Percentiles rank a stretch among this genome's conserved stretches.
These are phyloP conservation scores for Centropus bengalensis DNA, from an alignment of 2,113 vertebrate genomes.

Conservation along the genomic window DNA sequence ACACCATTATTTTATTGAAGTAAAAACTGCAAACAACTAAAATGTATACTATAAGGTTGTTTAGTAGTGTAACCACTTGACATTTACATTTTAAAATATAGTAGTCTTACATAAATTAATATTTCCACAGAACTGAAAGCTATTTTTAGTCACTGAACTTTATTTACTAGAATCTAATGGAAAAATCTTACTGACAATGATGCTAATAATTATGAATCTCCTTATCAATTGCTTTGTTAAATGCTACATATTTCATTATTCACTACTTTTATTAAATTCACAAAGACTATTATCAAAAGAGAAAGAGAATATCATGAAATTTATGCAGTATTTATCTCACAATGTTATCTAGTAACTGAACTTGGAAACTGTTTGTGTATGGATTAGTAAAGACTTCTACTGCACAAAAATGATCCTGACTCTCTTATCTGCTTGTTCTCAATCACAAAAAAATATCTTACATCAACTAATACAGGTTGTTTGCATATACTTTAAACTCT, in stretches of 20 bases:
- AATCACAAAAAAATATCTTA: not conserved
- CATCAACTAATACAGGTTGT: not conserved
- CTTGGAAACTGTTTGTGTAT: not conserved
- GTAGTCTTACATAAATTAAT: not conserved
- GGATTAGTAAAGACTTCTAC: constrained; percentile 52
- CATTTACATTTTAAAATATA: not conserved
- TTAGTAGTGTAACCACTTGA: not conserved
- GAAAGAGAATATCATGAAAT: constrained; percentile 30
- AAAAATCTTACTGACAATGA: not conserved
- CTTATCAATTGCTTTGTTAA: constrained; percentile 29
- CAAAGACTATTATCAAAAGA: not conserved
- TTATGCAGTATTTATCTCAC: not conserved
- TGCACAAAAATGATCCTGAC: not conserved
- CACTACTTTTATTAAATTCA: not conserved
- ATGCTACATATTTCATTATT: constrained; percentile 37
- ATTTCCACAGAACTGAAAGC: no score
- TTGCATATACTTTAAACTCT: not conserved
- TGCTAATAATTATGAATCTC: not conserved
- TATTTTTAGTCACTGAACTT: not conserved
- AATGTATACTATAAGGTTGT: not conserved
- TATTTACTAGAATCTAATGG: not conserved
- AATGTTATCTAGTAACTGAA: constrained; percentile 70
- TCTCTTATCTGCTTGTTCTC: not conserved
- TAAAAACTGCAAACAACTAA: not conserved
- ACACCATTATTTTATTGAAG: not conserved